Base-by-base conservation (phyloP, 2,888 invertebrate genomes). In the Exocentrus adspersus region DNA sequence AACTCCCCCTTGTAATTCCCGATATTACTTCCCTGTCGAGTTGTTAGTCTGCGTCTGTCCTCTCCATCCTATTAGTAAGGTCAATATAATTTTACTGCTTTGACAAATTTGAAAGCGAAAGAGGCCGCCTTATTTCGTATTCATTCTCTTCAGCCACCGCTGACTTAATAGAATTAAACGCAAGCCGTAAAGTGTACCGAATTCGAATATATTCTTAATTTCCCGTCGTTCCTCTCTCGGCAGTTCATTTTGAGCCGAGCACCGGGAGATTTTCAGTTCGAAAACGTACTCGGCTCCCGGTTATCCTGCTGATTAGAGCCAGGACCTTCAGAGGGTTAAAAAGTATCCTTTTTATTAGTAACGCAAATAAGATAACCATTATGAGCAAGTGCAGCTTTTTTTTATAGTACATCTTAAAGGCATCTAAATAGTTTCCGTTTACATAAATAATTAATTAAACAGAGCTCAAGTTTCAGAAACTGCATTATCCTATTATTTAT, bases 1-100 rank as follows among this genome's bases (percentile, higher is more conserved):
- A 48, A 20, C 52, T n/a, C n/a, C n/a, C n/a, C 53, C 69, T 69
- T 64, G 53, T 65, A 69, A 69, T 69, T 69, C 63, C 61, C 51
- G 45, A 62, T 64, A 60, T 60, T 48, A 48, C 60, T 61, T 61
- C 51, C 51, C 28, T 43, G 24, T 43, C 51, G 51, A 51, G 60
- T 60, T 52, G 60, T 60, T 51, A 60, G 51, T 51, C 42, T 48
- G 51, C 14, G 41, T 50, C 17, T 32, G 19, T 20, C 28, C 52
- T 43, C 41, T 45, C 59, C 50, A 51, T 28, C 60, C 51, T 43
- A 60, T 60, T 60, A 60, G 52, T 20, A 52, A 52, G 52, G 45
- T 60, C 60, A 52, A 60, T 60, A 60, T 60, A 60, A 60, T 60
- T 60, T 60, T 32, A 41, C 42, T 52, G 60, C 60, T 52, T 52